These are phyloP conservation scores for Ptychodera flava DNA, from an alignment of 35 echinoderm and acorn worm genomes.

Conservation along the genomic window DNA sequence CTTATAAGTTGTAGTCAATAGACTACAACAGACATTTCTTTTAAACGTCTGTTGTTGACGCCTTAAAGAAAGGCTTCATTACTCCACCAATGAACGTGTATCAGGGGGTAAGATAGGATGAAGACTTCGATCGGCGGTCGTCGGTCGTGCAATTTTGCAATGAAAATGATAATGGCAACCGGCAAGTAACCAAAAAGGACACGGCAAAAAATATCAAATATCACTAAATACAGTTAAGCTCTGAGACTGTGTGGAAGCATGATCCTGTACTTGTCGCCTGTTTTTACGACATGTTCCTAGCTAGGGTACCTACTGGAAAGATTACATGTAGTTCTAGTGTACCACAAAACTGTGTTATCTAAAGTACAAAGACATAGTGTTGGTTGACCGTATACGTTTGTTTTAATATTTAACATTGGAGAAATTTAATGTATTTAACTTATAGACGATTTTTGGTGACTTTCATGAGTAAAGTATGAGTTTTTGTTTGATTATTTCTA, in stretches of 20 bases:
- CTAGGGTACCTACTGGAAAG: neutral
- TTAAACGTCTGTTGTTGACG: neutral
- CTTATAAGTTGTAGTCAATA: too few species aligned
- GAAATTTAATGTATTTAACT: too few species aligned
- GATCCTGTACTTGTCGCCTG: neutral
- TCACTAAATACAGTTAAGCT: neutral
- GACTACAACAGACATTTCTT: too few species aligned
- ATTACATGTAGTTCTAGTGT: too few species aligned
- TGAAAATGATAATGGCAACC: neutral
- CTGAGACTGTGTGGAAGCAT: neutral
- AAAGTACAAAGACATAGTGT: too few species aligned
- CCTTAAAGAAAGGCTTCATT: neutral
- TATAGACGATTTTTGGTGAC: too few species aligned
- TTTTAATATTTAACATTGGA: too few species aligned
- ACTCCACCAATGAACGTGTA: neutral
- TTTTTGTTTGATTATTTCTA: too few species aligned
- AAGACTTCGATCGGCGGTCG: neutral
- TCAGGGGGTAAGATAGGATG: neutral
- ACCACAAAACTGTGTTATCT: too few species aligned
- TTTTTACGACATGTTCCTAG: neutral
- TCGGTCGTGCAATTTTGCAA: neutral
- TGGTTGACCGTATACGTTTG: too few species aligned
- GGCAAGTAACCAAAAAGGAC: neutral
- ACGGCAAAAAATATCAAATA: neutral
- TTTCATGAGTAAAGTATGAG: too few species aligned